Conservation (phyloP, 2,113 vertebrate species). For the Australoheros scitulus region DNA sequence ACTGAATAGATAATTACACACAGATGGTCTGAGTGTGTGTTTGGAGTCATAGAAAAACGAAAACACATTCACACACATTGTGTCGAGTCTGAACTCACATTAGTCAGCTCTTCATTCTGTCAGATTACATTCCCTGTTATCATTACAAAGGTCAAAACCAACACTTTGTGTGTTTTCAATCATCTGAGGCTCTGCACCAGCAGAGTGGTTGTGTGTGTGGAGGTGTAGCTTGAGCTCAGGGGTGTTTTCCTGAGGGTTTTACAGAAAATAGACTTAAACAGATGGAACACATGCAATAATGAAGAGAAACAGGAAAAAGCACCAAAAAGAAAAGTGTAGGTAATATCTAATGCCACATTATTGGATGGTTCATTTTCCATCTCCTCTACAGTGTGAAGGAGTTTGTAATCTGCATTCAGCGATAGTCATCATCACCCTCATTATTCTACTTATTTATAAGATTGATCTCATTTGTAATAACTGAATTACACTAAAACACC, state of each 20-base stretch:
- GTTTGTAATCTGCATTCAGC: not conserved
- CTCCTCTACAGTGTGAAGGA: not conserved
- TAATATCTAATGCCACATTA: not conserved
- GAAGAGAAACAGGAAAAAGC: not conserved
- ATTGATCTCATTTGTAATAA: not conserved
- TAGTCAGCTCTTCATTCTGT: constrained; percentile 1
- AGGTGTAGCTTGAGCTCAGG: not conserved
- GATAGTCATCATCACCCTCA: constrained; percentile 2
- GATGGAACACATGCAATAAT: too few relatives aligned
- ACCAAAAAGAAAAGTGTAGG: not conserved
- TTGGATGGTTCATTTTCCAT: not conserved
- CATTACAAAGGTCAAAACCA: not conserved
- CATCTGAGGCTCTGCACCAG: not conserved
- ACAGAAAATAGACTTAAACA: not conserved
- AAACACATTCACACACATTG: not conserved
- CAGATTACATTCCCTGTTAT: not conserved
- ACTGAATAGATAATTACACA: constrained; percentile 9
- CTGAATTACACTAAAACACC: not conserved
- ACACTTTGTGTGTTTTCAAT: not conserved
- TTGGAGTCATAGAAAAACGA: not conserved
- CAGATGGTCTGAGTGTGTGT: constrained; percentile 30
- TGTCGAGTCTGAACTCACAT: not conserved
- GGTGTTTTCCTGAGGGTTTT: not conserved
- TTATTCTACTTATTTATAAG: constrained; percentile 27
- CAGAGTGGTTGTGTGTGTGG: not conserved